Conservation (phyloP, 2,797 vertebrate genomes). For the Petrocephalus sullivani region DNA sequence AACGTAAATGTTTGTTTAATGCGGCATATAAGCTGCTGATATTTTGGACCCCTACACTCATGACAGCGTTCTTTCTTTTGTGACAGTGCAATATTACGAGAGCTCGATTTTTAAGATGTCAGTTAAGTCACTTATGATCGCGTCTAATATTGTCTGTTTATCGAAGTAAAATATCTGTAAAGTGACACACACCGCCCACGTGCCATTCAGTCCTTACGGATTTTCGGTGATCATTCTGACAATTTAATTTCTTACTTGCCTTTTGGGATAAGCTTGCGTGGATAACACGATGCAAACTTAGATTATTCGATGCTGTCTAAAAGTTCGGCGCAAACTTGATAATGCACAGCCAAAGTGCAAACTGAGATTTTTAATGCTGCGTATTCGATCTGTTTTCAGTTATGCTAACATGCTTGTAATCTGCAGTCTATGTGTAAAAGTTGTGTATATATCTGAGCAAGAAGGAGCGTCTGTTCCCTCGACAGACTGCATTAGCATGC, state of each 20-base stretch:
- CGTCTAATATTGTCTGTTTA: not conserved
- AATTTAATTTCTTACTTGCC: not conserved
- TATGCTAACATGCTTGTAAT: not conserved
- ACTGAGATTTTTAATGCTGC: too few relatives aligned
- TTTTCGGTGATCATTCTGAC: not conserved
- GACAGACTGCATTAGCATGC: conserved; percentile 68
- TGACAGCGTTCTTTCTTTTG: not conserved
- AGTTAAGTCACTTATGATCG: not conserved
- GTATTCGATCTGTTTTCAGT: conserved; percentile 3
- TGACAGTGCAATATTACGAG: not conserved
- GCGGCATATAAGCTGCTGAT: not conserved
- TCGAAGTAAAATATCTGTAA: not conserved
- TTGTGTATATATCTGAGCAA: not conserved
- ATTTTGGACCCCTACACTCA: not conserved
- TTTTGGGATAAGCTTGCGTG: not conserved
- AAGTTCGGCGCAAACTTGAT: not conserved
- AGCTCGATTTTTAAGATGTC: not conserved
- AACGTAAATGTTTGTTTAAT: conserved; percentile 24
- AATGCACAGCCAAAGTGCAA: not conserved
- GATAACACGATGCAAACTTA: not conserved
- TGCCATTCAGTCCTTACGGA: not conserved
- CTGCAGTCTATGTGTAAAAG: not conserved
- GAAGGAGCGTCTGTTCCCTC: not conserved
- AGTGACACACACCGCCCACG: not conserved
- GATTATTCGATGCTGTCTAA: not conserved